Evolutionary conservation across 2,797 vertebrate genomes (phyloP), one percentile per base, ranked within the genome.

Genomic region (Peromyscus nudipes): DNA sequence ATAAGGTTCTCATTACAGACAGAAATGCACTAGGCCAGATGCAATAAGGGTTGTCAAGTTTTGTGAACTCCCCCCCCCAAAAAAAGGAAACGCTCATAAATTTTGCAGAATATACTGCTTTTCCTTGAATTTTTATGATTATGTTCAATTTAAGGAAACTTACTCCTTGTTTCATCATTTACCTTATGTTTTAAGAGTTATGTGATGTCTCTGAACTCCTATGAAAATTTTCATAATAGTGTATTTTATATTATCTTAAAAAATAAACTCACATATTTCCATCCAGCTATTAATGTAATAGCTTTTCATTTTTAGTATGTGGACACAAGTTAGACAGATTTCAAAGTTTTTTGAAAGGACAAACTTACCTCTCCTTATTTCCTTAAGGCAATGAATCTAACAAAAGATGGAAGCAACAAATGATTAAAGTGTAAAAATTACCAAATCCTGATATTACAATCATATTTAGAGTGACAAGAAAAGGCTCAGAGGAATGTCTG

Each of bases 1-100:
- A 98, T 97, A 96, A 97, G 97, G 95, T 97, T 98, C 93, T 98
- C 94, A 97, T 98, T 98, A 98, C 75, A 93, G 94, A 94, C 34
- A 97, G 96, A 92, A 98, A 98, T 98, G 97, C 97, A 91, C 96
- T 94, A 97, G 55, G 75, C 97, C 97, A 97, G 95, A 96, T 97
- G 91, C 85, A 97, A 27, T 84, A 57, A 94, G 75, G 93, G 92
- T 81, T 96, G 94, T 97, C 93, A 96, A 97, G 91, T 88, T 96
- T 90, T 96, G 75, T 91, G 96, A 97, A 96, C 85, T 91, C 86
- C 94, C 46, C 65, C 79, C 76, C 64, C 0, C 46, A 49, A 46
- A 46, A 27, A 23, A 81, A 87, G 65, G 65, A 96, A 90, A 69
- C 80, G 52, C 94, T 97, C 97, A 97, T 98, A 98, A 98, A 97